Percentiles rank a stretch among this genome's conserved stretches.
These are phyloP conservation scores for Botrylloides violaceus DNA, from an alignment of 23 tunicate species.

Conservation along the genomic window DNA sequence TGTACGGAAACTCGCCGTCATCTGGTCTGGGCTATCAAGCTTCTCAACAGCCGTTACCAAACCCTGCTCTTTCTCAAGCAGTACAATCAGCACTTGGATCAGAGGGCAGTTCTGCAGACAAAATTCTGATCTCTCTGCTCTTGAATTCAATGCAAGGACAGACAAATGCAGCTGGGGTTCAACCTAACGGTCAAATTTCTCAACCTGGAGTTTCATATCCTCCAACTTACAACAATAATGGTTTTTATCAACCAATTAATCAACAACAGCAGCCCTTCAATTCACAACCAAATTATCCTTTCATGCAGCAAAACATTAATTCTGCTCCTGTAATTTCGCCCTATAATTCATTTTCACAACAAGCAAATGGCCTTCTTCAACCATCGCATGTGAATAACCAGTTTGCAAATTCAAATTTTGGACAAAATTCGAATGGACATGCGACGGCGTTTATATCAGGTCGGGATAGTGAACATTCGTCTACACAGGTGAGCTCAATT, in stretches of 20 bases:
- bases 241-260: neutral
- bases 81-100: neutral
- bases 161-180: neutral
- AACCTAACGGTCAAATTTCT: neutral
- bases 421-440: neutral
- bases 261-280: neutral
- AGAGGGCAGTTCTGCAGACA: neutral
- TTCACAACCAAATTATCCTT: neutral
- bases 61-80: no score
- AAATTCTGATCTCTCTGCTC: neutral
- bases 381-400: neutral
- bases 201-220: no score
- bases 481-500: no score
- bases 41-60: no score
- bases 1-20: neutral
- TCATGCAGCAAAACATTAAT: neutral
- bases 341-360: neutral
- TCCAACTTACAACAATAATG: no score
- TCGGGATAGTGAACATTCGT: no score
- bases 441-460: no score
- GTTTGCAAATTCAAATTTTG: neutral
- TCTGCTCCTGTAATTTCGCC: neutral
- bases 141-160: neutral
- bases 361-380: neutral
- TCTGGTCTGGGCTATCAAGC: no score